Percentiles rank a stretch among this genome's conserved stretches.
Conservation (phyloP, 2,888 invertebrate species). For the Apomyelois bistriatella region DNA sequence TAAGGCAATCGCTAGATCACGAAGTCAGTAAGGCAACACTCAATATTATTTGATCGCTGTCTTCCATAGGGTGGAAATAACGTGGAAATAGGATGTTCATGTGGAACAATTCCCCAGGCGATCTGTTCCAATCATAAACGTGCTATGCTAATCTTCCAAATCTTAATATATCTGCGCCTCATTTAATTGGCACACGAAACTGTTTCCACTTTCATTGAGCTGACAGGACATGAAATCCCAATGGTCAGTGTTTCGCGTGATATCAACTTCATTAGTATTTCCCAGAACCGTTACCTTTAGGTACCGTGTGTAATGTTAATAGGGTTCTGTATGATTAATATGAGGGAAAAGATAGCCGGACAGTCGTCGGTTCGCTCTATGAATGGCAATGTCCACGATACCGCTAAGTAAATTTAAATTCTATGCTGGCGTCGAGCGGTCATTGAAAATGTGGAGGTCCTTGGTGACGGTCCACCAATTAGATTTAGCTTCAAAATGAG, state of each 20-base stretch:
- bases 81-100: no score
- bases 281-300: slow-evolving; percentile 23
- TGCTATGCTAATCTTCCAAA: no score
- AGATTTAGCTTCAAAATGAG: slow-evolving; percentile 70
- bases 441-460: slow-evolving; percentile 74
- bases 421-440: slow-evolving; percentile 54
- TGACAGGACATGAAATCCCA: neutral
- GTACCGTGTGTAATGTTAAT: slow-evolving; percentile 28
- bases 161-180: no score
- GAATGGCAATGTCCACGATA: slow-evolving; percentile 65
- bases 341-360: slow-evolving; percentile 44
- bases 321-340: slow-evolving; percentile 53
- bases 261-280: slow-evolving; percentile 26
- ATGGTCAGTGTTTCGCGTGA: slow-evolving; percentile 19
- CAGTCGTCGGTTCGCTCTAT: slow-evolving; percentile 41
- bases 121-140: no score
- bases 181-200: slow-evolving; percentile 11
- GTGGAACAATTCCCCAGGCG: no score
- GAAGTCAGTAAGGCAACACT: no score
- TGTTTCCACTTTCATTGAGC: slow-evolving; percentile 19
- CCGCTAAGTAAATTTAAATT: slow-evolving; percentile 76
- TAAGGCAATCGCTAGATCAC: no score
- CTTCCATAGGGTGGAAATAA: no score
- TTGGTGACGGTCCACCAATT: slow-evolving; percentile 60
- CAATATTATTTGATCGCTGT: no score